Percentiles rank a stretch among this genome's conserved stretches.
Evolutionary conservation across 2,888 invertebrate genomes (phyloP).

Genomic region (Meiosimyza platycephala): DNA sequence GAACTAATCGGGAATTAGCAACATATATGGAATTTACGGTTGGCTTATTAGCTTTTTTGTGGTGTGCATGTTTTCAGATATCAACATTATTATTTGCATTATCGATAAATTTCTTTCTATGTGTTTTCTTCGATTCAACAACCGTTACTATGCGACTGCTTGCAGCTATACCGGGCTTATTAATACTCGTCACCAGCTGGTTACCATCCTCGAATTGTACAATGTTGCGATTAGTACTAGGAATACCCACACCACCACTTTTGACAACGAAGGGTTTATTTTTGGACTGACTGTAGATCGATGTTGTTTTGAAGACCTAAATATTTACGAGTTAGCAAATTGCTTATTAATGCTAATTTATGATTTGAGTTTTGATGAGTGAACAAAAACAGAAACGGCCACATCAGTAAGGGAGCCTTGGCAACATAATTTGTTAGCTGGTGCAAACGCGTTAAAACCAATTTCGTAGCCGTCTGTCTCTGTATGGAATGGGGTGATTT

Average conservation of each 20-base stretch:
- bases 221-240: slow-evolving; percentile 37
- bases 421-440: slow-evolving; percentile 14
- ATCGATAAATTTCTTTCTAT: not conserved
- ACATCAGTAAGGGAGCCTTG: slow-evolving; percentile 11
- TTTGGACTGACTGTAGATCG: slow-evolving; percentile 23
- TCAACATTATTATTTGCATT: not conserved
- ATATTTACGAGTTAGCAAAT: slow-evolving; percentile 27
- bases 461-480: slow-evolving; percentile 29
- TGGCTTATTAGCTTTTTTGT: not conserved
- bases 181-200: not conserved
- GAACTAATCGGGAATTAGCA: too few relatives aligned
- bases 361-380: slow-evolving; percentile 17
- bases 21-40: slow-evolving; percentile 2
- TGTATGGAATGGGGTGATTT: slow-evolving; percentile 15
- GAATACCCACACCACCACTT: slow-evolving; percentile 46
- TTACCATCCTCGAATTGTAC: slow-evolving; percentile 17
- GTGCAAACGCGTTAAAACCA: slow-evolving; percentile 3
- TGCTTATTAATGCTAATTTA: slow-evolving; percentile 7
- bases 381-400: slow-evolving; percentile 36
- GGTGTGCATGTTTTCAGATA: not conserved
- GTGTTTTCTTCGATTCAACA: slow-evolving; percentile 60
- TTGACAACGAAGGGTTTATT: slow-evolving; percentile 38
- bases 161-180: not conserved
- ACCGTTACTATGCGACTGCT: slow-evolving; percentile 53
- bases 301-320: slow-evolving; percentile 30